Evolutionary conservation across 2,888 invertebrate species (phyloP).

Genomic region (Aphidoletes aphidimyza): DNA sequence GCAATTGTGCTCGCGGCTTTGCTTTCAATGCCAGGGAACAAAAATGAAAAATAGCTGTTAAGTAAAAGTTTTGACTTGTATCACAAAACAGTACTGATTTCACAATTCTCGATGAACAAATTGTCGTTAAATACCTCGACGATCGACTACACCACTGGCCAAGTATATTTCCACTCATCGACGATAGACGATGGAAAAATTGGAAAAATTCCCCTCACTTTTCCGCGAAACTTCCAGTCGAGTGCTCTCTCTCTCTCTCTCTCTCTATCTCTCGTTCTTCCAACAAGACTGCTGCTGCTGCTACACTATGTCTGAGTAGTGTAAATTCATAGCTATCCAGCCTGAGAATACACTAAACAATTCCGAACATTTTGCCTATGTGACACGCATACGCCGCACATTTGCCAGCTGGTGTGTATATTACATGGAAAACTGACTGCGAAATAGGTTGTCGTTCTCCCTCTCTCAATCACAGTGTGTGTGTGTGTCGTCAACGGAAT

Average conservation of each 20-base stretch:
- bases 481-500: constrained; percentile 11
- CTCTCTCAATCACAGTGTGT: background rate
- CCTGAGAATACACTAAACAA: background rate
- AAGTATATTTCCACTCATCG: background rate
- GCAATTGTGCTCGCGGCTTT: background rate
- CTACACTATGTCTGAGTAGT: too few relatives aligned
- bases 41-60: constrained; percentile 33
- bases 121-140: background rate
- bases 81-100: background rate
- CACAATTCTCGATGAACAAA: background rate
- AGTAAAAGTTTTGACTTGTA: constrained; percentile 45
- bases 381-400: constrained; percentile 20
- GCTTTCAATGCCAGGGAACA: constrained; percentile 38
- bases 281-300: too few relatives aligned
- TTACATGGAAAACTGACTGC: background rate
- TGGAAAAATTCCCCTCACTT: background rate
- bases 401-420: constrained; percentile 1
- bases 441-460: too few relatives aligned
- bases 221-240: background rate
- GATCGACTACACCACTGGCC: constrained; percentile 16
- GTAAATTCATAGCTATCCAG: background rate
- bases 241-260: background rate
- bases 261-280: background rate
- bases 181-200: background rate
- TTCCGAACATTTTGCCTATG: background rate